Percentiles rank a stretch among this genome's conserved stretches.
Evolutionary conservation across 2,113 vertebrate species (phyloP).

Genomic region (Amblyopsis rosae): DNA sequence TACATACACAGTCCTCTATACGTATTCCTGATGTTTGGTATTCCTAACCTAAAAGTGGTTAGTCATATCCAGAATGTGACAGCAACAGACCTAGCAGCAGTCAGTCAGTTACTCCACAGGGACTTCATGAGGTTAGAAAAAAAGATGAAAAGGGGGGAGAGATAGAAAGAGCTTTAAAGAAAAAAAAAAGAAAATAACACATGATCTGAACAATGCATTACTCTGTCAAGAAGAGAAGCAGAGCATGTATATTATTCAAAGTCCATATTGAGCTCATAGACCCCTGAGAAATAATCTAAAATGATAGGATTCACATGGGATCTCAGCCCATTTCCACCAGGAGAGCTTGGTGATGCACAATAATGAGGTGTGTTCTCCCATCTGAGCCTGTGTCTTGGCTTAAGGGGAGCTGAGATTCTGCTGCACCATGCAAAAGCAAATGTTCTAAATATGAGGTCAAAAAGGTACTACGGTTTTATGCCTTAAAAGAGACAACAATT

Average conservation of each 20-base stretch:
- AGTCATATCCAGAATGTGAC: constrained; percentile 39
- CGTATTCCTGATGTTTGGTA: constrained; percentile 1
- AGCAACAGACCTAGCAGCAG: constrained; percentile 29
- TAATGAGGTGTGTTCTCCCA: too few relatives aligned
- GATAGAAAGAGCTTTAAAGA: background rate
- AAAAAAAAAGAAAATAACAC: constrained; percentile 18
- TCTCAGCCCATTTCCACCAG: constrained; percentile 15
- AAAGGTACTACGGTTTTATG: constrained; percentile 58
- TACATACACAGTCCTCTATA: constrained; percentile 23
- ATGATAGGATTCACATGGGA: constrained; percentile 22
- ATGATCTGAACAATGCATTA: background rate
- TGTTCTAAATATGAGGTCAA: constrained; percentile 67
- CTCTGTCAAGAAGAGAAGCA: background rate
- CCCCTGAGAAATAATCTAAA: constrained; percentile 58
- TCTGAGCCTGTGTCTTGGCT: background rate
- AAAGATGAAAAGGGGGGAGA: too few relatives aligned
- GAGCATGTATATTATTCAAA: constrained; percentile 16
- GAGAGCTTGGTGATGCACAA: constrained; percentile 4
- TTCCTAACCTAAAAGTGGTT: constrained; percentile 18
- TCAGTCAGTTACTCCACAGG: constrained; percentile 34
- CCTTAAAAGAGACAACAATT: constrained; percentile 65
- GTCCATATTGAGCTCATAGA: constrained; percentile 19
- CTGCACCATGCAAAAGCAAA: constrained; percentile 9
- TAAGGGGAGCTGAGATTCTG: background rate
- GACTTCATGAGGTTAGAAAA: constrained; percentile 28